phyloP scores from a whole-genome alignment of 2,797 vertebrate species.

The Cryptoprocta ferox region DNA sequence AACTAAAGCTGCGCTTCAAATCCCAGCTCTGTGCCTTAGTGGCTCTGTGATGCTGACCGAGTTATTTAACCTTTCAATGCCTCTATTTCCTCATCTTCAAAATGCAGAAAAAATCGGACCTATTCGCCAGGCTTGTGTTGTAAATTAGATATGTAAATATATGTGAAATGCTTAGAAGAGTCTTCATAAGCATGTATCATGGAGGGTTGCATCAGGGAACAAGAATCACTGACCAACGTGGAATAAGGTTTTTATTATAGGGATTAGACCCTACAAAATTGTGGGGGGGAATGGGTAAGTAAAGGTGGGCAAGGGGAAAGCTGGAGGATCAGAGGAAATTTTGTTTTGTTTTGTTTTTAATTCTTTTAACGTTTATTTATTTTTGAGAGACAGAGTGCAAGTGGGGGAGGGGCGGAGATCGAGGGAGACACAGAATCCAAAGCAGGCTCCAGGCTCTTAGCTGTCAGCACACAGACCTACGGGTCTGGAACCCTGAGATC shows the following conservation, averaged over 20 bases:
- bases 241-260: neutral
- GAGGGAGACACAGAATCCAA: too few relatives aligned
- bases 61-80: neutral
- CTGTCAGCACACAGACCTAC: too few relatives aligned
- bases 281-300: neutral
- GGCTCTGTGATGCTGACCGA: neutral
- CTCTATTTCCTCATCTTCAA: neutral
- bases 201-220: neutral
- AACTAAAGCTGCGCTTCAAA: neutral
- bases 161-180: neutral
- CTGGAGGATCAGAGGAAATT: neutral
- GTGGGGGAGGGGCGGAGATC: too few relatives aligned
- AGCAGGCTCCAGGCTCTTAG: too few relatives aligned
- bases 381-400: too few relatives aligned
- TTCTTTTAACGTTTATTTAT: too few relatives aligned
- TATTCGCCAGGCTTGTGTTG: neutral
- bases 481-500: too few relatives aligned
- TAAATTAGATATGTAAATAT: neutral
- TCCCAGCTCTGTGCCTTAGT: neutral
- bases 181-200: neutral
- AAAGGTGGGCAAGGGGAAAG: neutral
- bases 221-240: neutral
- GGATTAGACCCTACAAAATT: neutral
- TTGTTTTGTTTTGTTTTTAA: accelerated
- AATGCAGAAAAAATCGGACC: neutral